These are phyloP conservation scores for Pseudococcus jackbeardsleyi DNA, from an alignment of 2,888 invertebrate genomes.

Conservation along the genomic window DNA sequence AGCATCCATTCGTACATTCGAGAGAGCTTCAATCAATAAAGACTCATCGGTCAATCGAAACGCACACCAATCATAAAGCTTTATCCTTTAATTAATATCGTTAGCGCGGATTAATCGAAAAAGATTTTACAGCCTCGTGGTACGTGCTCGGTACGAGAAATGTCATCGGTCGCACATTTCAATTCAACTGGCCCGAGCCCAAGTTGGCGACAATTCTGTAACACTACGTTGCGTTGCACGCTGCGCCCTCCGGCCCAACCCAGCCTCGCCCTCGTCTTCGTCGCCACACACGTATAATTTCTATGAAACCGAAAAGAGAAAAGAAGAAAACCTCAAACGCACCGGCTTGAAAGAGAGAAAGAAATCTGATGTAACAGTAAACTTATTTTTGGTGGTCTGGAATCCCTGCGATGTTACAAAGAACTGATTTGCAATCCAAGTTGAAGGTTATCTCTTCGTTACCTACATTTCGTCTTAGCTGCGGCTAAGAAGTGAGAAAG, in stretches of 20 bases:
- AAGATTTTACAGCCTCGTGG: constrained; percentile 43
- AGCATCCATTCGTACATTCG: neutral
- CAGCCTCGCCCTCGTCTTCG: neutral
- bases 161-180: constrained; percentile 51
- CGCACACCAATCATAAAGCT: neutral
- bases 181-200: constrained; percentile 25
- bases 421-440: constrained; percentile 32
- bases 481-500: neutral
- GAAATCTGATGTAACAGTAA: neutral
- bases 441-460: constrained; percentile 25
- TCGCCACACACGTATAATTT: constrained; percentile 27
- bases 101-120: constrained; percentile 37
- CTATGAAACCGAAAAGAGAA: neutral
- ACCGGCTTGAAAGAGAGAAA: neutral
- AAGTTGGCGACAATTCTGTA: constrained; percentile 41
- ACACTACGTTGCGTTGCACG: neutral
- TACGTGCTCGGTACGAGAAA: constrained; percentile 41
- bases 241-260: neutral
- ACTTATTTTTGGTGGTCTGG: constrained; percentile 34
- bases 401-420: neutral
- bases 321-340: constrained; percentile 25
- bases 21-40: neutral
- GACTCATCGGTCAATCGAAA: constrained; percentile 30
- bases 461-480: neutral
- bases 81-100: constrained; percentile 37